Evolutionary conservation across 2,797 vertebrate genomes (phyloP), one percentile per base, ranked within the genome.

Genomic region (Phoeniculus purpureus): DNA sequence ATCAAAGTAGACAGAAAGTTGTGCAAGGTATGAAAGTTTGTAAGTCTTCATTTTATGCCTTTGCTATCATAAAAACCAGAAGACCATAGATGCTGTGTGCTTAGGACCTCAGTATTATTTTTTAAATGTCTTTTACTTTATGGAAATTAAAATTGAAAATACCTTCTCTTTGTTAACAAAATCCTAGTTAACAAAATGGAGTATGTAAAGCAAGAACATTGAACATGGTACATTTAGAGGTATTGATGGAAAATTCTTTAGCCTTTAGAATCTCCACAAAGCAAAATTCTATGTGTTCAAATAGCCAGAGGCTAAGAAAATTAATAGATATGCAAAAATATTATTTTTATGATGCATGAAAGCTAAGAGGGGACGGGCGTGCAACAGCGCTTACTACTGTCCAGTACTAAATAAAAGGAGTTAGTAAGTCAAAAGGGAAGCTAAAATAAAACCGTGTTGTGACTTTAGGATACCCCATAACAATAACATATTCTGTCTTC

Each of bases 1-100:
- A 92, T 61, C 37, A 52, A 45, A 25, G 4, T 82, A 79, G 27
- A 37, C 37, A 94, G 64, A 77, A 93, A 72, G 19, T 48, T 89
- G 18, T 31, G 74, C 31, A 62, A 85, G 58, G 10, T 14, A 43
- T 43, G 43, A n/a, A 21, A 71, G 72, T 82, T 83, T 26, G 66
- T 59, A 56, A 54, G 48, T 54, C n/a, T 25, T 48, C 6, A 22
- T 58, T 47, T 58, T 82, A 82, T 48, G 62, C 26, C 14, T 88
- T 75, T 74, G 9, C 16, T 72, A 15, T 70, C 52, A 34, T 26
- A 29, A 47, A 93, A 65, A 73, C 5, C 3, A 13, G 22, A 83
- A 87, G 16, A 9, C 83, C 17, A 54, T 12, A 11, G 10, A 40
- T 66, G 48, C 18, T 81, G 12, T 22, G 81, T 37, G n/a, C n/a